Evolutionary conservation across 2,888 invertebrate species (phyloP), one percentile per base, ranked within the genome.

Genomic region (Apamea epomidion): DNA sequence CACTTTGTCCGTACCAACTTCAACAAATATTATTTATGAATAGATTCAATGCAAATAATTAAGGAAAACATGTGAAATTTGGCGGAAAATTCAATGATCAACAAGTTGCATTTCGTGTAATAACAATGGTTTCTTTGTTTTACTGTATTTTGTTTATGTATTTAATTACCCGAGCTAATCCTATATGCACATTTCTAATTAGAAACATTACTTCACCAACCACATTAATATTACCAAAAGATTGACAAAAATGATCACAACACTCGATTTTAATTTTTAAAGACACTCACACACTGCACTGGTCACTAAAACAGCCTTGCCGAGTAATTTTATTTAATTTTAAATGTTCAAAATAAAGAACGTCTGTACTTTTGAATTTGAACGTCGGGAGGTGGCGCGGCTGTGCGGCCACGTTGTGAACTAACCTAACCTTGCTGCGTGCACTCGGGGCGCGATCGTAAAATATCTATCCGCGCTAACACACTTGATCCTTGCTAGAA

Each of bases 391-490:
- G 95, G 93, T 95, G 95, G 94, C 96, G 94, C 96, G 92, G 91
- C 96, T 87, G 81, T 91, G 96, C 96, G 94, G 92, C 94, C 97
- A 95, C 96, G 96, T 95, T 96, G 95, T 94, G 93, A 95, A 96
- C 96, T 96, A 96, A 96, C 95, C 96, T 96, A 95, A 95, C 96
- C 95, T 95, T 94, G 93, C 94, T 92, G 92, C 94, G 93, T 92
- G 93, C 95, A 94, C 91, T 90, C 93, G 90, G 94, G 91, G 91
- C 90, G 91, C 91, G 91, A 87, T 93, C 94, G 94, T 93, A 92
- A 93, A 93, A 93, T 90, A 89, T 91, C 85, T 87, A 88, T 86
- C 88, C 83, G 89, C 79, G 86, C 86, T 84, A 92, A 90, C 87
- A 90, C 79, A 94, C 94, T 96, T 96, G 96, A 94, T 96, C 90